Conservation (phyloP, 2,888 invertebrate genomes). For the Agrochola macilenta region DNA sequence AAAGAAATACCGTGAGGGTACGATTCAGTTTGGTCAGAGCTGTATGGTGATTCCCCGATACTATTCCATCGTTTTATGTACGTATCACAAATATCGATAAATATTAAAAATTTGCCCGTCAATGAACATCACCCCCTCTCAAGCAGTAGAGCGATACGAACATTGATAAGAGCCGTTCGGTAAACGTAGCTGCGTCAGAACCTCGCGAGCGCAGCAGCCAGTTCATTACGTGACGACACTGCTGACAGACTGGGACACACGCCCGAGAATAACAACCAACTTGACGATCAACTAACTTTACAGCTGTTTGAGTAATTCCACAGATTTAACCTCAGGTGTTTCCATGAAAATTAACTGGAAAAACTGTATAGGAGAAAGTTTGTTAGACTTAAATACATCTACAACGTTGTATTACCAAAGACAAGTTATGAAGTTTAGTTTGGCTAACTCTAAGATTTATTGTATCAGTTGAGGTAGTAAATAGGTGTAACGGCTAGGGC, state of each 20-base stretch:
- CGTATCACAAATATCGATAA: background rate
- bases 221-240: constrained; percentile 76
- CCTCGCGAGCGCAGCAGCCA: constrained; percentile 73
- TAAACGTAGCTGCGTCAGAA: constrained; percentile 73
- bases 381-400: background rate
- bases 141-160: constrained; percentile 60
- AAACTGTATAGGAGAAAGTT: background rate
- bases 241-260: constrained; percentile 65
- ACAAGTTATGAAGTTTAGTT: background rate
- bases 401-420: background rate
- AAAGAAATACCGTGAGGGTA: too few relatives aligned
- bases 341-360: background rate
- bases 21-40: too few relatives aligned
- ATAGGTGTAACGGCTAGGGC: too few relatives aligned
- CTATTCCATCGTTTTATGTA: too few relatives aligned
- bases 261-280: background rate
- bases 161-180: constrained; percentile 68
- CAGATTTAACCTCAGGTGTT: background rate
- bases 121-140: constrained; percentile 18
- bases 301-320: background rate
- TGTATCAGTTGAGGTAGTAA: background rate
- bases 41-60: too few relatives aligned
- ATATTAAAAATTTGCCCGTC: background rate
- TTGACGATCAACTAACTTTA: background rate
- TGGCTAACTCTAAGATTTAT: too few relatives aligned